Conservation (phyloP, 2,797 vertebrate species). For the Aplochiton taeniatus region DNA sequence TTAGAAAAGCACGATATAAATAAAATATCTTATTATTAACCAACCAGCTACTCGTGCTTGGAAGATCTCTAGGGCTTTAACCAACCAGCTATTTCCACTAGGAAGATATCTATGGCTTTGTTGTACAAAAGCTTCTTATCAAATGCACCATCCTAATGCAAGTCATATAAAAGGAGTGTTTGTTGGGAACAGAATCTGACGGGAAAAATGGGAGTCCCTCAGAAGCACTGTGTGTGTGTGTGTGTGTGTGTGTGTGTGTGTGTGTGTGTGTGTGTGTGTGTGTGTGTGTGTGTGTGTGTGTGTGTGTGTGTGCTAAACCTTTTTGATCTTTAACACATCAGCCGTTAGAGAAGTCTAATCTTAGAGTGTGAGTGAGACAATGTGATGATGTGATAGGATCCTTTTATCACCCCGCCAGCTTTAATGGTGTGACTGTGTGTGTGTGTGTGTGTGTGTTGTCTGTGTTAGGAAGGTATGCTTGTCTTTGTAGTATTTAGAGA, state of each 20-base stretch:
- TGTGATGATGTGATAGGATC: not conserved
- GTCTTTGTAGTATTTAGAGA: not conserved
- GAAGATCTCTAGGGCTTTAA: too few relatives aligned
- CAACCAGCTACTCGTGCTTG: too few relatives aligned
- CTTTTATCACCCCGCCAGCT: slow-evolving; percentile 9
- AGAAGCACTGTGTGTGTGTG: not conserved
- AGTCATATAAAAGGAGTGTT: not conserved
- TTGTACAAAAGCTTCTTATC: too few relatives aligned
- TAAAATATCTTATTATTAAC: too few relatives aligned
- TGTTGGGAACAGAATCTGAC: not conserved
- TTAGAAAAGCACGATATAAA: too few relatives aligned
- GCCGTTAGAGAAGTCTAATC: not conserved
- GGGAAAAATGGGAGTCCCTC: not conserved
- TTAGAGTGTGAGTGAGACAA: not conserved
- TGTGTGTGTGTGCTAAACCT: not conserved
- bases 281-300: too few relatives aligned
- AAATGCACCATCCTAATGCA: too few relatives aligned
- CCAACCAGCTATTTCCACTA: too few relatives aligned
- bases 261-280: too few relatives aligned
- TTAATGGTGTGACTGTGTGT: not conserved
- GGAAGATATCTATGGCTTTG: too few relatives aligned
- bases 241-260: too few relatives aligned
- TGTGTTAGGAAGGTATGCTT: not conserved
- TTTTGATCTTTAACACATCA: slow-evolving; percentile 3
- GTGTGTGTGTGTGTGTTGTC: slow-evolving; percentile 5